Conservation (phyloP, 2,888 invertebrate species). For the Drosophila prostipennis region DNA sequence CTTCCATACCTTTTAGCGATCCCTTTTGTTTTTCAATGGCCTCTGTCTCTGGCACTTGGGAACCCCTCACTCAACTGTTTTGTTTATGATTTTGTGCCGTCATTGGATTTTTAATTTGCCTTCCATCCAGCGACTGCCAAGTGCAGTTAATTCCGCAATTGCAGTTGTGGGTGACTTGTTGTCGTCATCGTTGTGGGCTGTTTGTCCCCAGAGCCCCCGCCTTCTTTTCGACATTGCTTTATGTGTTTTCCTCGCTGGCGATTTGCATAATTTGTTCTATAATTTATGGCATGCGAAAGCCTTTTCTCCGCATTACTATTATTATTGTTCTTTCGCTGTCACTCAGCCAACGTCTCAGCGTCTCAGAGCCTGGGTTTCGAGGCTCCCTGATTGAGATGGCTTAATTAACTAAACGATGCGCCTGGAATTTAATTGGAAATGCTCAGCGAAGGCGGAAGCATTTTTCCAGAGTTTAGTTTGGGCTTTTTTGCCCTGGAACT, state of each 20-base stretch:
- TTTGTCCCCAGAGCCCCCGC: constrained; percentile 1
- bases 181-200: constrained; percentile 49
- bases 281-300: constrained; percentile 78
- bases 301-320: constrained; percentile 54
- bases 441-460: constrained; percentile 35
- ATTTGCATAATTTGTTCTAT: constrained; percentile 81
- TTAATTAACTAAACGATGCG: constrained; percentile 84
- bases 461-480: constrained; percentile 28
- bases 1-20: background rate
- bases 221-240: constrained; percentile 12
- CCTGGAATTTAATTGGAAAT: constrained; percentile 78
- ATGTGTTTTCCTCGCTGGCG: constrained; percentile 43
- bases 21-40: constrained; percentile 23
- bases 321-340: constrained; percentile 40
- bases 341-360: constrained; percentile 21
- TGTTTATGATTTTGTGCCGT: constrained; percentile 74
- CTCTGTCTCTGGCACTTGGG: constrained; percentile 25
- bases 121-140: constrained; percentile 48
- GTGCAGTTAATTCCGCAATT: constrained; percentile 78
- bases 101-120: constrained; percentile 47
- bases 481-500: constrained; percentile 3
- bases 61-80: constrained; percentile 44
- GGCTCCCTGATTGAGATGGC: constrained; percentile 76
- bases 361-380: constrained; percentile 6
- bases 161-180: constrained; percentile 52